Evolutionary conservation across 2,113 vertebrate genomes (phyloP).

Genomic region (Rhabdomys dilectus): DNA sequence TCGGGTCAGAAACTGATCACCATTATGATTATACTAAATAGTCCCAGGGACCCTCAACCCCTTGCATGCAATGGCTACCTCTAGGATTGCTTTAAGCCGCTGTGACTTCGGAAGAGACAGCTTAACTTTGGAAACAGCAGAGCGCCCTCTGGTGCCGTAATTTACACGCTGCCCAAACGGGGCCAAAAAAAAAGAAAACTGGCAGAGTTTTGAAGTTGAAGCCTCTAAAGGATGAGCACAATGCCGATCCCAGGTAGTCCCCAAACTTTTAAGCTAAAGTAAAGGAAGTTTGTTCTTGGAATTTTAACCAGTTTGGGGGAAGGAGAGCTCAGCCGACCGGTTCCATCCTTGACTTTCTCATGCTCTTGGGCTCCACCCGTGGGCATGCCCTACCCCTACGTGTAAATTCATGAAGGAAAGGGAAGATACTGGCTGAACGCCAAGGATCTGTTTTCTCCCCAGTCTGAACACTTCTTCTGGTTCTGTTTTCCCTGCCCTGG

Average conservation of each 20-base stretch:
- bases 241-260: background rate
- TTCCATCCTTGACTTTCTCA: background rate
- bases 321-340: background rate
- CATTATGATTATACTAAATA: background rate
- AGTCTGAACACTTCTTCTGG: conserved; percentile 17
- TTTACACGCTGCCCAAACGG: background rate
- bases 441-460: conserved; percentile 16
- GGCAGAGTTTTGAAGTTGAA: background rate
- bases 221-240: background rate
- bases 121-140: conserved; percentile 6
- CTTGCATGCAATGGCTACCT: accelerated
- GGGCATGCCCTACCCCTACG: background rate
- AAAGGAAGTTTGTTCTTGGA: background rate
- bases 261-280: background rate
- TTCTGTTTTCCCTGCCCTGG: conserved; percentile 28
- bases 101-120: background rate
- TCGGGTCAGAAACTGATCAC: background rate
- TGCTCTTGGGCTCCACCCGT: background rate
- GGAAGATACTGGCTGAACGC: background rate
- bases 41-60: background rate
- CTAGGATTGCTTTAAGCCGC: accelerated
- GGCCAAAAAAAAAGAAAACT: background rate
- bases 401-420: background rate
- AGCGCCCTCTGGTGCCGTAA: conserved; percentile 67
- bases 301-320: background rate